Evolutionary conservation across 2,113 vertebrate species (phyloP).

Genomic region (Sinocyclocheilus anshuiensis): DNA sequence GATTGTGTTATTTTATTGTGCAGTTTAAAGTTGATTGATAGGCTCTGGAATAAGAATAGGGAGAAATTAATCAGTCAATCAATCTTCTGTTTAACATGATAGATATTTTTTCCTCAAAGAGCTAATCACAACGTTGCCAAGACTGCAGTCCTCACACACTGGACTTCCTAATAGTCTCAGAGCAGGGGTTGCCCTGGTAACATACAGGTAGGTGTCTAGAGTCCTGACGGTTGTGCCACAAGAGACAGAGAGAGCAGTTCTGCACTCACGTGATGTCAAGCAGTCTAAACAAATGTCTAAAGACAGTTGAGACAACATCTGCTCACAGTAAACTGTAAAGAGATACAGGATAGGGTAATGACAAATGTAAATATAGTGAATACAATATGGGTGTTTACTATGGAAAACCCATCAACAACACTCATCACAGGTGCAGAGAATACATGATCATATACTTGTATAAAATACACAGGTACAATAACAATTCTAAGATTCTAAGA

Average conservation of each 20-base stretch:
- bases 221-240: slow-evolving; percentile 44
- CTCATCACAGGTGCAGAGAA: too few species aligned
- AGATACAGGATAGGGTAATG: not conserved
- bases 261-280: not conserved
- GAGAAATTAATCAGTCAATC: slow-evolving; percentile 50
- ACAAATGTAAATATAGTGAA: slow-evolving; percentile 9
- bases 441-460: too few species aligned
- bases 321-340: not conserved
- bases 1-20: slow-evolving; percentile 55
- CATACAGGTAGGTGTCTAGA: slow-evolving; percentile 59
- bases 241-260: slow-evolving; percentile 34
- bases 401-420: too few species aligned
- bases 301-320: slow-evolving; percentile 28
- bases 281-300: slow-evolving; percentile 53
- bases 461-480: too few species aligned
- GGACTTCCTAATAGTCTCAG: slow-evolving; percentile 65
- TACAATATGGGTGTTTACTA: not conserved
- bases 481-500: too few species aligned
- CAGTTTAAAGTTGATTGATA: slow-evolving; percentile 62
- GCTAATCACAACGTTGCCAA: slow-evolving; percentile 63
- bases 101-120: slow-evolving; percentile 64
- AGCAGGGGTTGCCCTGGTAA: slow-evolving; percentile 71
- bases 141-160: slow-evolving; percentile 59
- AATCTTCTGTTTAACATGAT: slow-evolving; percentile 42
- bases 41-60: slow-evolving; percentile 50